Evolutionary conservation across 2,888 invertebrate species (phyloP).

Genomic region (Oligia latruncula): DNA sequence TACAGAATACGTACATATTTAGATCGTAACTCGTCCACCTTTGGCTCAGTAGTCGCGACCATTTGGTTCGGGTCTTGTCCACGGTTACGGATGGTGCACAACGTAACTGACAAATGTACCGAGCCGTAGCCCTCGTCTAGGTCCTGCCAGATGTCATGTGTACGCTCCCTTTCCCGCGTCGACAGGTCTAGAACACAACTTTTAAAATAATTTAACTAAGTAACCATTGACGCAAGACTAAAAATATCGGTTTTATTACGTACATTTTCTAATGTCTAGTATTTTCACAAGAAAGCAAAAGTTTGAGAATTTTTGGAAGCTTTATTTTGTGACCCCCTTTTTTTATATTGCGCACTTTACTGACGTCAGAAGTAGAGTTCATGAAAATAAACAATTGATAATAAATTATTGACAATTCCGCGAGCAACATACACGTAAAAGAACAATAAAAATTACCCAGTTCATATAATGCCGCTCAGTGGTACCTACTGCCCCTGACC

Average conservation of each 20-base stretch:
- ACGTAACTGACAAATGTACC: slow-evolving; percentile 81
- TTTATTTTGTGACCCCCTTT: background rate
- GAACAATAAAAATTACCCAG: slow-evolving; percentile 4
- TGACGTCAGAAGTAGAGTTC: background rate
- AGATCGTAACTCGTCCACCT: slow-evolving; percentile 56
- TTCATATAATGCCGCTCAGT: slow-evolving; percentile 3
- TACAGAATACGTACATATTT: slow-evolving; percentile 73
- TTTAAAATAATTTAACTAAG: slow-evolving; percentile 66
- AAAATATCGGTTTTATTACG: background rate
- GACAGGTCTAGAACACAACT: slow-evolving; percentile 82
- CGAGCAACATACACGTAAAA: background rate
- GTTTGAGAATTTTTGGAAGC: background rate
- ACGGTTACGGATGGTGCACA: slow-evolving; percentile 74
- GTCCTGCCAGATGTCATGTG: slow-evolving; percentile 82
- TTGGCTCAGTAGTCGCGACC: slow-evolving; percentile 25
- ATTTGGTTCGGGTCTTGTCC: slow-evolving; percentile 16
- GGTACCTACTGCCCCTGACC: slow-evolving; percentile 44
- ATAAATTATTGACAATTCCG: background rate
- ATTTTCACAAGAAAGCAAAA: background rate
- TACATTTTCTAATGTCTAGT: background rate
- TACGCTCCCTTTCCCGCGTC: slow-evolving; percentile 78
- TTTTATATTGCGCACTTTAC: background rate
- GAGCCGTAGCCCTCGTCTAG: slow-evolving; percentile 82
- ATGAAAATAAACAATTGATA: background rate
- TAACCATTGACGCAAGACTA: slow-evolving; percentile 16